phyloP scores from a whole-genome alignment of 2,888 invertebrate species.

The Cheilosia variabilis region DNA sequence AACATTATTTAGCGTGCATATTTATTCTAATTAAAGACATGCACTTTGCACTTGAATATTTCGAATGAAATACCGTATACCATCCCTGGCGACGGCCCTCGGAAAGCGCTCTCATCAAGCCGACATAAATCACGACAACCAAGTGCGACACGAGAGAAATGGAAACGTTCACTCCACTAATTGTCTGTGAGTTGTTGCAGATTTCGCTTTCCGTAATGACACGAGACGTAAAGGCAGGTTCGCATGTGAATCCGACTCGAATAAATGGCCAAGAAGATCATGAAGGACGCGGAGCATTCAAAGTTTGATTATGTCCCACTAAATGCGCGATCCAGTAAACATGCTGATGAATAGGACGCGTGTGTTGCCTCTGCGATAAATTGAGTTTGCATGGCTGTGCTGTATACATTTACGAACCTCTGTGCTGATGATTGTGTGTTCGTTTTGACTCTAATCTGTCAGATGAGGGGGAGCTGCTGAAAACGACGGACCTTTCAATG shows the following conservation, averaged over 20 bases:
- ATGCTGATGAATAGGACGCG: background rate
- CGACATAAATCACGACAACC: slow-evolving; percentile 56
- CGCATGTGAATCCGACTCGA: background rate
- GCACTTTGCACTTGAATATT: slow-evolving; percentile 60
- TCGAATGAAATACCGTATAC: slow-evolving; percentile 21
- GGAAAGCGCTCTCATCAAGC: slow-evolving; percentile 36
- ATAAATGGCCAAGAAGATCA: background rate
- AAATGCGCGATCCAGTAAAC: background rate
- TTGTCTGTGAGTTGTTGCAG: slow-evolving; percentile 53
- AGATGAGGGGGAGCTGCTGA: background rate
- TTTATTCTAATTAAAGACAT: slow-evolving; percentile 53
- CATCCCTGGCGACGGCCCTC: background rate
- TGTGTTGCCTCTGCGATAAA: background rate
- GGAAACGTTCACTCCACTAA: slow-evolving; percentile 62
- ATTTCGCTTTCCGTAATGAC: background rate
- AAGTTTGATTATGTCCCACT: background rate
- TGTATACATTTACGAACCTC: no score
- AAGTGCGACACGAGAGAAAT: slow-evolving; percentile 49
- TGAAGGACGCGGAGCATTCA: background rate
- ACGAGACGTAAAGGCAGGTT: background rate
- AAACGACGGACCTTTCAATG: background rate
- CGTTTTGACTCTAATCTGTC: background rate
- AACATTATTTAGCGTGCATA: slow-evolving; percentile 32
- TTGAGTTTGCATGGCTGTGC: background rate
- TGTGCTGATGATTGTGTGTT: background rate